Conservation (phyloP, 2,113 vertebrate genomes). For the Sander vitreus region DNA sequence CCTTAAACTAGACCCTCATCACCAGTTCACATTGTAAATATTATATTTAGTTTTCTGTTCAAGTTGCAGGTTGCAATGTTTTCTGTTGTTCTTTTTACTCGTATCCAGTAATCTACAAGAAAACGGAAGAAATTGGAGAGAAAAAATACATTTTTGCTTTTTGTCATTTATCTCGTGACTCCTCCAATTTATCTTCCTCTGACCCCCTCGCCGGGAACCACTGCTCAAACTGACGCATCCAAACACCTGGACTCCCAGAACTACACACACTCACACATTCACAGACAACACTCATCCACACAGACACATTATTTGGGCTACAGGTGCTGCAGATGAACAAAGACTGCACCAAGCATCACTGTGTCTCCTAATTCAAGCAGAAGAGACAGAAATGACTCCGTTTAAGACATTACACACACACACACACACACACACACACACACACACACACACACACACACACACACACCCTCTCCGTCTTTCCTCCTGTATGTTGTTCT, state of each 20-base stretch:
- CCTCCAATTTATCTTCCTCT: too few species aligned
- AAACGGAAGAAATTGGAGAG: neutral
- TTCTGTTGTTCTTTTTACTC: neutral
- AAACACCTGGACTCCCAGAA: constrained; percentile 7
- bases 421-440: constrained; percentile 11
- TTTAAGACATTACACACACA: neutral
- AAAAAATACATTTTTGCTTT: neutral
- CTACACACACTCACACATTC: neutral
- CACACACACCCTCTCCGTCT: constrained; percentile 76
- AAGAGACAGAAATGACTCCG: constrained; percentile 45
- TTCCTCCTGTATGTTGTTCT: constrained; percentile 92
- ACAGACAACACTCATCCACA: neutral
- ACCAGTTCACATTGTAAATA: neutral
- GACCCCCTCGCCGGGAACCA: neutral
- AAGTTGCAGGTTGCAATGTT: neutral
- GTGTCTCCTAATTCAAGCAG: constrained; percentile 38
- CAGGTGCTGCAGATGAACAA: neutral
- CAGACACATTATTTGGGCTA: constrained; percentile 12
- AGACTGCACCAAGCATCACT: neutral
- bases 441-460: constrained; percentile 5
- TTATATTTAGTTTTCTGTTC: too few species aligned
- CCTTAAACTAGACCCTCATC: neutral
- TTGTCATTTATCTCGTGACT: neutral
- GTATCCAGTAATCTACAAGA: neutral
- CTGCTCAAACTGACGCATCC: neutral